Evolutionary conservation across 1,140 invertebrate genomes (phyloP), one percentile per base, ranked within the genome.

Genomic region (Drosophila nebulosa): DNA sequence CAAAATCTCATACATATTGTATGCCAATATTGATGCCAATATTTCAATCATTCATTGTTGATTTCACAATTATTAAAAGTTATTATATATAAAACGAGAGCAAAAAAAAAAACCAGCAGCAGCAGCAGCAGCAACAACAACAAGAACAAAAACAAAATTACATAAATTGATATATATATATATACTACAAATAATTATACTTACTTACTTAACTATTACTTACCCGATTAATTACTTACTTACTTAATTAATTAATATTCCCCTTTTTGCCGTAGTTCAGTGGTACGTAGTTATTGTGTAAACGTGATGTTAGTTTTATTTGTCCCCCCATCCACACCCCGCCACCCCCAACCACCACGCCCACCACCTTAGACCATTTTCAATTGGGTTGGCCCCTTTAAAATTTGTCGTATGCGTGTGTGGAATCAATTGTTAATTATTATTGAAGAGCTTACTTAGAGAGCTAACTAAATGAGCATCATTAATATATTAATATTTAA

Each of bases 231-330:
- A 18, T 5, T 10, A 42, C 39, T 42, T 42, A 42, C n/a, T 46
- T 39, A 14, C n/a, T 46, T 32, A 32, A 18, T n/a, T 14, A 35
- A 9, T 35, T 35, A 35, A 10, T 36, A 53, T 24, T 4, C 30
- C 22, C 22, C 12, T 24, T 18, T 16, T 14, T 27, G n/a, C 10
- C 10, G 57, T 66, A 59, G 27, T 58, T 69, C 32, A 56, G 18
- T 27, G 12, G 26, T 64, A 63, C 14, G 24, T 66, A 61, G 60
- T 57, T 46, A 64, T 39, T 78, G 69, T 83, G 64, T 35, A 46
- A 73, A 74, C 69, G 73, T 80, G 73, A 72, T 80, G 72, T 65
- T 72, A 76, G 68, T 59, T 60, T 71, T 66, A 55, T 52, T 74
- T 70, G 16, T 59, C 59, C 14, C 36, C 4, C 1, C 1, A 0